Conservation (phyloP, 1,140 invertebrate genomes). For the Drosophila kanapiae region DNA sequence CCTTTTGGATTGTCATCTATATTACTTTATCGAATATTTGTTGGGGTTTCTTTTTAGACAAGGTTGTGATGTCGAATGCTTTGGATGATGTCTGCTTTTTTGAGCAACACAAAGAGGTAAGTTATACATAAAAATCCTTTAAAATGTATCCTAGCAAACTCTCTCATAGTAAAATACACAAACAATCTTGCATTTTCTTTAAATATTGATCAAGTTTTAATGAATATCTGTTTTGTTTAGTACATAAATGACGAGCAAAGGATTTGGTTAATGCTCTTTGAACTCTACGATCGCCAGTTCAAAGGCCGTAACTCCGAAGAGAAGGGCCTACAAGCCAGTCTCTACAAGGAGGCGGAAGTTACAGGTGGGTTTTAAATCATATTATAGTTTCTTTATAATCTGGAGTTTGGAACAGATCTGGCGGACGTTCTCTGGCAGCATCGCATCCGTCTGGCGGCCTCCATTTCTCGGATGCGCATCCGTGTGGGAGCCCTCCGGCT, state of each 20-base stretch:
- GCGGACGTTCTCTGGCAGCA: constrained; percentile 88
- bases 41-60: constrained; percentile 87
- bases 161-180: too few species aligned
- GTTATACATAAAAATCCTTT: constrained; percentile 2
- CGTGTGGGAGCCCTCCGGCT: constrained; percentile 89
- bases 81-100: constrained; percentile 89
- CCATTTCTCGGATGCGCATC: constrained; percentile 90
- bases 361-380: constrained; percentile 49
- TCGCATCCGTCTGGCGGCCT: constrained; percentile 89
- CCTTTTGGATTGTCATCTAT: constrained; percentile 87
- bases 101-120: constrained; percentile 86
- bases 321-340: constrained; percentile 70
- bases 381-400: neutral
- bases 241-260: constrained; percentile 83
- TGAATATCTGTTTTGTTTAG: constrained; percentile 5
- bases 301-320: constrained; percentile 83
- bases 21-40: constrained; percentile 28
- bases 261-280: constrained; percentile 88
- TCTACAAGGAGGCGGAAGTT: constrained; percentile 86
- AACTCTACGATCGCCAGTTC: constrained; percentile 88
- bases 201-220: neutral
- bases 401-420: constrained; percentile 71
- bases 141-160: neutral
- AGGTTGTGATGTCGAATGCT: constrained; percentile 89
- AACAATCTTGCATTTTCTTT: neutral